A percentile compares a stretch with the other conserved stretches of the same genome.
Evolutionary conservation across 2,797 vertebrate genomes (phyloP).

Genomic region (Rhabdomys pumilio): DNA sequence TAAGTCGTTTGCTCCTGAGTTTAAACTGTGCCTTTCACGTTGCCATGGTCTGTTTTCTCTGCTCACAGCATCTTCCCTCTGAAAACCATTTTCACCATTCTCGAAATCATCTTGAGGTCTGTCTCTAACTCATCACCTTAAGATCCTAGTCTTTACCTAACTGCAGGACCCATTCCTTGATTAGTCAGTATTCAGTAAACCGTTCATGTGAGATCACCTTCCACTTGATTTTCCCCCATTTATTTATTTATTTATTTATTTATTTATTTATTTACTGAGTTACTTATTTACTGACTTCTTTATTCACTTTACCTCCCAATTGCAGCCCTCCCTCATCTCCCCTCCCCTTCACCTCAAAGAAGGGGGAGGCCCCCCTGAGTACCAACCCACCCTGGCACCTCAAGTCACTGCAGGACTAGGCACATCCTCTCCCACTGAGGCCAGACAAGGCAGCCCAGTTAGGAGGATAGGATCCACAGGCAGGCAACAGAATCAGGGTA

Average conservation of each 20-base stretch:
- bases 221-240: background rate
- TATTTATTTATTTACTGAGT: background rate
- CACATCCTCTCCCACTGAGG: background rate
- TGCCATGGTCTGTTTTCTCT: constrained; percentile 35
- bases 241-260: background rate
- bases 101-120: background rate
- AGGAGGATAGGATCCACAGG: background rate
- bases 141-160: background rate
- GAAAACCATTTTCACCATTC: background rate
- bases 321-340: background rate
- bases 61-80: background rate
- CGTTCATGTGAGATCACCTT: constrained; percentile 15
- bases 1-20: background rate
- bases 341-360: background rate
- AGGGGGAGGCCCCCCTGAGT: background rate
- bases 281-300: no score
- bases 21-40: constrained; percentile 28
- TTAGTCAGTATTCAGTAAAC: background rate
- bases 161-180: constrained; percentile 2
- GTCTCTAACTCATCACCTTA: background rate
- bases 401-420: background rate
- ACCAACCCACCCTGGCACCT: background rate
- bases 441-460: background rate
- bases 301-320: background rate
- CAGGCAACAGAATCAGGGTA: background rate